phyloP scores from a whole-genome alignment of 2,113 vertebrate species.

The Crotalus tigris region DNA sequence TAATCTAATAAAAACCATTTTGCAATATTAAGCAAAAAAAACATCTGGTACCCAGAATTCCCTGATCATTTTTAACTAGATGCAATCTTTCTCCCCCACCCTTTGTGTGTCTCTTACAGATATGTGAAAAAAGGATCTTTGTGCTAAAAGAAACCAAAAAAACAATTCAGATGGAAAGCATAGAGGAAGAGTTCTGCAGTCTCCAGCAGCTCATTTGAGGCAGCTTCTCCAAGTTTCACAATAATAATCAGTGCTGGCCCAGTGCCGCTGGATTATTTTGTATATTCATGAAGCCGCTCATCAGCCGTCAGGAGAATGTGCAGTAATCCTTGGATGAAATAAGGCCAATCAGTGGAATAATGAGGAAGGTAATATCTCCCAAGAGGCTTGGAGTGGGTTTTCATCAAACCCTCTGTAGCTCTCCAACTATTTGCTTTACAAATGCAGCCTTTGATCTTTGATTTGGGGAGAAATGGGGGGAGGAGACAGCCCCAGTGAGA shows the following conservation, averaged over 20 bases:
- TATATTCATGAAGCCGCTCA: conserved; percentile 88
- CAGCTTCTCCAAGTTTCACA: conserved; percentile 76
- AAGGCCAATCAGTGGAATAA: conserved; percentile 89
- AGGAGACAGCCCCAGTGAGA: conserved; percentile 70
- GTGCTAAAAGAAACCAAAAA: conserved; percentile 72
- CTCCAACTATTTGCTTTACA: conserved; percentile 99
- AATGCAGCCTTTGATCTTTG: conserved; percentile 99
- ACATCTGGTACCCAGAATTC: conserved; percentile 88
- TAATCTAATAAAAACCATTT: conserved; percentile 88
- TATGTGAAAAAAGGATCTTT: conserved; percentile 83
- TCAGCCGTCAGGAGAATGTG: conserved; percentile 86
- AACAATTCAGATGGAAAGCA: conserved; percentile 72
- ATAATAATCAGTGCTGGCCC: conserved; percentile 85
- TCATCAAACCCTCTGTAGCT: conserved; percentile 87
- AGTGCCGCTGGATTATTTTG: conserved; percentile 83
- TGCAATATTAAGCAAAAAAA: conserved; percentile 86
- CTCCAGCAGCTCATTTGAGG: conserved; percentile 79
- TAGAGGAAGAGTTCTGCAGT: conserved; percentile 73
- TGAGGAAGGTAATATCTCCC: conserved; percentile 90
- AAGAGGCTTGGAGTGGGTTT: conserved; percentile 84
- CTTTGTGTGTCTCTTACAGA: conserved; percentile 70
- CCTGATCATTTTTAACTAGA: conserved; percentile 84
- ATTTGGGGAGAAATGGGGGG: conserved; percentile 76
- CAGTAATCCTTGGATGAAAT: conserved; percentile 91
- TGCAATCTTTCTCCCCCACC: conserved; percentile 75